Evolutionary conservation across 2,113 vertebrate species (phyloP).

Genomic region (Malurus elegans): DNA sequence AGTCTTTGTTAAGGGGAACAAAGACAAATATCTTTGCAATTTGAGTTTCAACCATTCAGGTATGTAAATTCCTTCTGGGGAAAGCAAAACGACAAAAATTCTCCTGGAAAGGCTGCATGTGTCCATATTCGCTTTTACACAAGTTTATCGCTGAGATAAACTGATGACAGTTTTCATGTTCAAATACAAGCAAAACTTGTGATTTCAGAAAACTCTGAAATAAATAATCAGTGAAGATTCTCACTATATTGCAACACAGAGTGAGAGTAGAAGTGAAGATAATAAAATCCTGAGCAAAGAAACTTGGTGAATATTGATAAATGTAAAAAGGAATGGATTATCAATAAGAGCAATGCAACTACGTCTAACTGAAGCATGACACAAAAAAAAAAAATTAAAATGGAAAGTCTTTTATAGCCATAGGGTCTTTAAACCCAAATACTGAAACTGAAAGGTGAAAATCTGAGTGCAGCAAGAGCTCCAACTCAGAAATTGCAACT

Average conservation of each 20-base stretch:
- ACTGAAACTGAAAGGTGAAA: slow-evolving; percentile 39
- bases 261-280: not conserved
- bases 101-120: not conserved
- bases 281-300: not conserved
- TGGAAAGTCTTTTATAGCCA: slow-evolving; percentile 21
- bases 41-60: not conserved
- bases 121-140: not conserved
- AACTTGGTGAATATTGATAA: not conserved
- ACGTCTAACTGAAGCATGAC: not conserved
- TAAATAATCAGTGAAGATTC: not conserved
- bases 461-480: slow-evolving; percentile 13
- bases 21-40: not conserved
- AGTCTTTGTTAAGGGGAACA: not conserved
- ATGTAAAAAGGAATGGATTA: not conserved
- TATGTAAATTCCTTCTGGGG: not conserved
- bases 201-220: not conserved
- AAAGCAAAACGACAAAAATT: not conserved
- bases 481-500: slow-evolving; percentile 49
- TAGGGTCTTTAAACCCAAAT: slow-evolving; percentile 32
- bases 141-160: not conserved
- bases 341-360: not conserved
- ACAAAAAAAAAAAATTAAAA: slow-evolving; percentile 16
- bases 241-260: not conserved
- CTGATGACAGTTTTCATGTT: not conserved
- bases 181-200: not conserved